Evolutionary conservation across 1,140 invertebrate species (phyloP).

Genomic region (Atta cephalotes): DNA sequence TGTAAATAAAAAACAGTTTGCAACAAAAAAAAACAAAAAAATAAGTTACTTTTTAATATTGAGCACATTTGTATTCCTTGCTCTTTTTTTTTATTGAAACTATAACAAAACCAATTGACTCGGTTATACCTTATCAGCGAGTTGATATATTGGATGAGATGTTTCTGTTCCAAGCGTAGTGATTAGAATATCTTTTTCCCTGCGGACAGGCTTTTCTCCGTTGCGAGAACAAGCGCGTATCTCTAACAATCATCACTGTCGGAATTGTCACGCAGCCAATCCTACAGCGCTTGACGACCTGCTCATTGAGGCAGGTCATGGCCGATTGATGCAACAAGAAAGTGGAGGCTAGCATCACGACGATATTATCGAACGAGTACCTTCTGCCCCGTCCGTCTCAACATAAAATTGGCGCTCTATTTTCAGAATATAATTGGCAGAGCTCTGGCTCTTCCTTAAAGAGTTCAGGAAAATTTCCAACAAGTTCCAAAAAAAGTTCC

Average conservation of each 20-base stretch:
- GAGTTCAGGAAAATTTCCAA: not conserved
- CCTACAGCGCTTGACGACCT: conserved; percentile 21
- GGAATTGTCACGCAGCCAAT: conserved; percentile 42
- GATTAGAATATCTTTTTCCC: not conserved
- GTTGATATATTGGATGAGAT: not conserved
- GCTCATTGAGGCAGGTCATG: conserved; percentile 55
- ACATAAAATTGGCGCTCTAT: not conserved
- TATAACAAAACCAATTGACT: not conserved
- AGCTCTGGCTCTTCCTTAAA: not conserved
- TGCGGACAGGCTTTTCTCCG: not conserved
- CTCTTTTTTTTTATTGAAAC: not conserved
- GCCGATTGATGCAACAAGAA: conserved; percentile 59
- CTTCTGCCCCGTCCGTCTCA: too few relatives aligned
- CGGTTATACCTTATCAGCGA: not conserved
- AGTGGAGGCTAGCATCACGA: conserved; percentile 3
- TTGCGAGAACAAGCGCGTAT: not conserved
- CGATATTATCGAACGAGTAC: not conserved
- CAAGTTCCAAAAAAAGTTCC: not conserved
- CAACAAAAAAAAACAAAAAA: not conserved
- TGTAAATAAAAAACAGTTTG: too few relatives aligned
- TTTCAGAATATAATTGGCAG: conserved; percentile 3
- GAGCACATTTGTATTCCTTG: not conserved
- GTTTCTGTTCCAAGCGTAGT: not conserved
- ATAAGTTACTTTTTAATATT: not conserved
- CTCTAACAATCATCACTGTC: conserved; percentile 1